These are phyloP conservation scores for Anableps anableps DNA, from an alignment of 2,797 vertebrate species.

Conservation along the genomic window DNA sequence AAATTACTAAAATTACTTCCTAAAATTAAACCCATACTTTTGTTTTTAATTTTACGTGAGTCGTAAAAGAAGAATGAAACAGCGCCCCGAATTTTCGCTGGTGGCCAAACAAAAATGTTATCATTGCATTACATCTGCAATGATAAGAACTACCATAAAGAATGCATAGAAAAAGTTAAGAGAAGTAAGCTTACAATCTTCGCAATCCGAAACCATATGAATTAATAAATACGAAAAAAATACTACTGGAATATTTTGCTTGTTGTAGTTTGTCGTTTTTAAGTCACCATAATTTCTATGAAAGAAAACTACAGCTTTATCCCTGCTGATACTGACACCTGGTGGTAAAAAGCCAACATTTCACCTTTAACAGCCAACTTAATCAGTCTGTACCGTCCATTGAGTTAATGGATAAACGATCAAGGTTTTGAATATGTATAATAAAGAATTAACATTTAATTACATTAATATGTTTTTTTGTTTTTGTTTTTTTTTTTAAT, in stretches of 20 bases:
- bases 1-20: no score
- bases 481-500: constrained; percentile 24
- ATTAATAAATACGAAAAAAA: neutral
- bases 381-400: fast-evolving
- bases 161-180: neutral
- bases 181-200: no score
- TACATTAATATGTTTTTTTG: neutral
- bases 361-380: neutral
- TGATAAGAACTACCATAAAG: constrained; percentile 8
- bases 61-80: no score
- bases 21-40: no score
- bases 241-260: neutral
- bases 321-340: constrained; percentile 62
- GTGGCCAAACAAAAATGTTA: constrained; percentile 1
- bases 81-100: neutral
- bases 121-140: constrained; percentile 5
- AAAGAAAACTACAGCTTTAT: constrained; percentile 12
- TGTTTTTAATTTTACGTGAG: no score
- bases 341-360: constrained; percentile 36
- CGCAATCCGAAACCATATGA: no score
- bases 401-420: no score
- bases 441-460: fast-evolving
- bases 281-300: constrained; percentile 4
- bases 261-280: neutral
- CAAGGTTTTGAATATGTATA: no score